Base-by-base conservation (phyloP, 2,888 invertebrate genomes). In the Nemotelus pantherinus region DNA sequence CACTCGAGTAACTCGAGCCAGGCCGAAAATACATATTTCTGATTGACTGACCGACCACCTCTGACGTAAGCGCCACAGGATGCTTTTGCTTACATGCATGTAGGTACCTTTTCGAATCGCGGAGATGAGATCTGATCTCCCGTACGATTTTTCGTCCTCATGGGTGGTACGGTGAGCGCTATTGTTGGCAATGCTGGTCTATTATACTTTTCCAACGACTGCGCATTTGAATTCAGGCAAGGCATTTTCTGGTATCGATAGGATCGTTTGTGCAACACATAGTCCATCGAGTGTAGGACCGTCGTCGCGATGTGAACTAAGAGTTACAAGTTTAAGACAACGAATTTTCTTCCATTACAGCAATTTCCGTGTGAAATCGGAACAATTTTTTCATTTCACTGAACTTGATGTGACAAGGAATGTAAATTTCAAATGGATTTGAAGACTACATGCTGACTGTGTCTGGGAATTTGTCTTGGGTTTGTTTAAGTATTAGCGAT, bases 281-380 rank as follows among this genome's bases (percentile, higher is more conserved):
- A 39, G 43, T n/a, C 45, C 64, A 7, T 9, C 67, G 50, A 7
- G 47, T 25, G 25, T n/a, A 53, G 39, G n/a, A 9, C 10, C 3
- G 10, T n/a, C 10, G 44, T 53, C 7, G 44, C 43, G 55, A 43
- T 72, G 50, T 53, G 74, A 74, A 63, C 47, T 58, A 48, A 50
- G 63, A 57, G 74, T 60, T 74, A 53, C 60, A 63, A 55, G 50
- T 64, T 64, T 53, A 41, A 55, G 25, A 65, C 6, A 44, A 53
- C 43, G 60, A 57, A 53, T 72, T 68, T 77, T 79, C 74, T 68
- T 79, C 77, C 79, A 68, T 77, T 68, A 79, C 77, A 77, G 53
- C 79, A 75, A 79, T 68, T 79, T 79, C 53, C 79, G 79, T 79
- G 79, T 77, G 79, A 79, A 79, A 77, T 60, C 60, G 10, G 44